phyloP scores from a whole-genome alignment of 2,113 vertebrate genomes.

The Artemisiospiza belli region DNA sequence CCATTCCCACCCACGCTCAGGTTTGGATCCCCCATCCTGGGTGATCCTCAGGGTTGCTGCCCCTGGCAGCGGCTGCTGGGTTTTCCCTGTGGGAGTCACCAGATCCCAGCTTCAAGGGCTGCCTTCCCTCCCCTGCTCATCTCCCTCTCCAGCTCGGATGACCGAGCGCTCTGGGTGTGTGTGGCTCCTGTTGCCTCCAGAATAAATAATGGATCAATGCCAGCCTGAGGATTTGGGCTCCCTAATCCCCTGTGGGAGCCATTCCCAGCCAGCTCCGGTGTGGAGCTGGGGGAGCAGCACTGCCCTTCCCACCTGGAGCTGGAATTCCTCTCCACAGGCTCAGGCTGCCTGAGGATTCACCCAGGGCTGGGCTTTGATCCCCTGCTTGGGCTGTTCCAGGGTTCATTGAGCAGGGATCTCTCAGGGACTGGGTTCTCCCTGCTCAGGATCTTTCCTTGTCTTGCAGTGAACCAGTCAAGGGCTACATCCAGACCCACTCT shows the following conservation, averaged over 20 bases:
- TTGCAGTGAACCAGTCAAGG: slow-evolving; percentile 84
- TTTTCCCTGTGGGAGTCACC: neutral
- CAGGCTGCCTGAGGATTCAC: neutral
- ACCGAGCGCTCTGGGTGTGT: neutral
- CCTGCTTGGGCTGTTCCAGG: fast-evolving
- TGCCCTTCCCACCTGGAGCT: neutral
- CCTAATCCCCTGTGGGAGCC: neutral
- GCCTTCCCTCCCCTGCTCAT: neutral
- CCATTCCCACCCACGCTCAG: fast-evolving
- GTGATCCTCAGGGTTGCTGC: neutral
- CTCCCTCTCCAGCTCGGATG: neutral
- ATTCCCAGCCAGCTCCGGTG: neutral
- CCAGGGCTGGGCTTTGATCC: neutral
- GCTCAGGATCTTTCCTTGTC: neutral
- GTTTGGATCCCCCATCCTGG: neutral
- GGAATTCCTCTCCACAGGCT: neutral
- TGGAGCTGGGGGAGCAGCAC: fast-evolving
- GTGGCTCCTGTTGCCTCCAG: neutral
- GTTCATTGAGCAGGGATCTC: fast-evolving
- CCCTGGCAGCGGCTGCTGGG: neutral
- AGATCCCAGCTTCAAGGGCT: neutral
- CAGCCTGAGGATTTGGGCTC: neutral
- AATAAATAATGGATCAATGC: slow-evolving; percentile 15
- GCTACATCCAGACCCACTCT: slow-evolving; percentile 86
- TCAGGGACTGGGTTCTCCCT: neutral